These are phyloP conservation scores for Carpatolechia fugitivella DNA, from an alignment of 2,888 invertebrate genomes.

Conservation along the genomic window DNA sequence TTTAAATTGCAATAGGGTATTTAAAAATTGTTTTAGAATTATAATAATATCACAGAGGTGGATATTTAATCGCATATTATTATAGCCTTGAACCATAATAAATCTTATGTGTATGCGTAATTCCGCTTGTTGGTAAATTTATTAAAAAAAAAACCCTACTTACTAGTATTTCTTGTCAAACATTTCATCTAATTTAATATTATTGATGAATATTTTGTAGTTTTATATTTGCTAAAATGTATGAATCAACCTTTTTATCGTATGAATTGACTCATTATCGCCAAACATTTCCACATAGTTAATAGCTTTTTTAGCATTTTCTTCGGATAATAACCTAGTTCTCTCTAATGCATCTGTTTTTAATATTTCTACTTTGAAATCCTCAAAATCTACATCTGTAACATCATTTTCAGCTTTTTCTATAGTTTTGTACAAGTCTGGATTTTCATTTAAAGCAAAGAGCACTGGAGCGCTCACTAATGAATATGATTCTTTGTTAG, in stretches of 20 bases:
- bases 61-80: no score
- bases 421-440: conserved; percentile 78
- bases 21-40: no score
- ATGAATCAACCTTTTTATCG: conserved; percentile 62
- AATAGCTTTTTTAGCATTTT: conserved; percentile 56
- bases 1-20: no score
- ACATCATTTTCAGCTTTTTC: conserved; percentile 79
- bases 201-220: background rate
- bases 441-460: conserved; percentile 87
- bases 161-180: no score
- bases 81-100: no score
- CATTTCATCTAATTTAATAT: background rate
- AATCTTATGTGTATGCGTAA: no score
- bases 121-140: no score
- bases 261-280: conserved; percentile 53
- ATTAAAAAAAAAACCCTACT: no score
- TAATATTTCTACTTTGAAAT: conserved; percentile 57
- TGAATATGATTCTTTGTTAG: conserved; percentile 80
- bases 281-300: conserved; percentile 55
- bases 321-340: conserved; percentile 50
- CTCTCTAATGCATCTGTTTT: conserved; percentile 59
- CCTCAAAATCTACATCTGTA: conserved; percentile 80
- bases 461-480: conserved; percentile 90
- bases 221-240: conserved; percentile 37
- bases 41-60: no score